phyloP scores from a whole-genome alignment of 2,113 vertebrate genomes.

The Notothenia coriiceps region DNA sequence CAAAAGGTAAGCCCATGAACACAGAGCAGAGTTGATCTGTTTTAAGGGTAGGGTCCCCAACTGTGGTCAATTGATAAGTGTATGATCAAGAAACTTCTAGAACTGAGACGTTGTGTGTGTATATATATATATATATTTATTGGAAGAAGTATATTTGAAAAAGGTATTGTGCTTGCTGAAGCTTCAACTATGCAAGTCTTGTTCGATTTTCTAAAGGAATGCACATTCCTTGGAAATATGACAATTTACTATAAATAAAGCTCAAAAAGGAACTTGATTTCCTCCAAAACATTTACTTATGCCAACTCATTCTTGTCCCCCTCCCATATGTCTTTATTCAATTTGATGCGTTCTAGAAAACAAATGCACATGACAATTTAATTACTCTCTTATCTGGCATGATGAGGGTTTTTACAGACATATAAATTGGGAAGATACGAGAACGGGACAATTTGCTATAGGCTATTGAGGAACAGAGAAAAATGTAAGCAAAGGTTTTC shows the following conservation, averaged over 20 bases:
- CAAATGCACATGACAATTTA: background rate
- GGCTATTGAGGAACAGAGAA: background rate
- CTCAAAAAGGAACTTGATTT: background rate
- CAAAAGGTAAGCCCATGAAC: background rate
- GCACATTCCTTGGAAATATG: background rate
- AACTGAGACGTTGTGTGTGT: background rate
- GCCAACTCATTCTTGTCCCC: background rate
- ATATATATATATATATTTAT: background rate
- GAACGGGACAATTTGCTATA: background rate
- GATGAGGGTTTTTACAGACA: background rate
- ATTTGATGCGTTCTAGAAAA: conserved; percentile 11
- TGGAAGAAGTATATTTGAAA: background rate
- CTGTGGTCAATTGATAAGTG: background rate
- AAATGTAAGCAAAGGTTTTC: background rate
- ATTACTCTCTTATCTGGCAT: conserved; percentile 3
- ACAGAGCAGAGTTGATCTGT: background rate
- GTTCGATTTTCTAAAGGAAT: background rate
- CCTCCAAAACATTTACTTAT: background rate
- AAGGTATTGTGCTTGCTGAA: background rate
- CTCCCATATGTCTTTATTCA: conserved; percentile 22
- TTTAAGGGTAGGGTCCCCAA: background rate
- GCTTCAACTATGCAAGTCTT: background rate
- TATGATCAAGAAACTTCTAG: background rate
- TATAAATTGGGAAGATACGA: background rate
- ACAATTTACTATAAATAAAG: background rate